Evolutionary conservation across 2,797 vertebrate species (phyloP).

Genomic region (Denticeps clupeoides): DNA sequence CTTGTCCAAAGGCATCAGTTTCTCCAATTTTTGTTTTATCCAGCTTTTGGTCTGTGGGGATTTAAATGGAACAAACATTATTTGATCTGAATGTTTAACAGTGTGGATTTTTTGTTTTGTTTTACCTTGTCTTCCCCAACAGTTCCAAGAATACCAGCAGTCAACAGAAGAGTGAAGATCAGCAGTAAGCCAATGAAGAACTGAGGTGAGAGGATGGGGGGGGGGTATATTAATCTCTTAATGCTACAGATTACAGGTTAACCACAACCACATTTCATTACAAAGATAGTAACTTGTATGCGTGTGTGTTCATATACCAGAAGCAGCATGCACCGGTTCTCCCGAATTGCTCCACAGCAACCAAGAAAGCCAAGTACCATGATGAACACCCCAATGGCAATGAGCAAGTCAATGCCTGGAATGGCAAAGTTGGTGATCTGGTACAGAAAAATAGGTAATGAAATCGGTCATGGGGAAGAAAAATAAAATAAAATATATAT

Average conservation of each 20-base stretch:
- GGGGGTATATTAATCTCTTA: neutral
- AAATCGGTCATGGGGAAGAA: neutral
- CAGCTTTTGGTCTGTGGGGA: slow-evolving; percentile 29
- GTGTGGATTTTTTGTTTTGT: neutral
- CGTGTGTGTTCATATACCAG: too few relatives aligned
- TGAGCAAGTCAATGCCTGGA: slow-evolving; percentile 54
- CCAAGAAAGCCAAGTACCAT: slow-evolving; percentile 81
- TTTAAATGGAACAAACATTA: too few relatives aligned
- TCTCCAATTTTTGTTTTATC: slow-evolving; percentile 7
- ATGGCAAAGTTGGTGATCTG: slow-evolving; percentile 31
- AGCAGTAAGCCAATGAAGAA: slow-evolving; percentile 75
- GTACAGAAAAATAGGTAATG: neutral
- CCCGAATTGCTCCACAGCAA: slow-evolving; percentile 72
- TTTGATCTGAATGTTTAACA: neutral
- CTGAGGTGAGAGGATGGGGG: slow-evolving; percentile 38
- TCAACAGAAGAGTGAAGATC: slow-evolving; percentile 71
- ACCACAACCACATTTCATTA: too few relatives aligned
- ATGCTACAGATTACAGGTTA: too few relatives aligned
- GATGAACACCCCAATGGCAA: slow-evolving; percentile 67
- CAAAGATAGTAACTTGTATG: too few relatives aligned
- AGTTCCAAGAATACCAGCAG: slow-evolving; percentile 62
- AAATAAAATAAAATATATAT: too few relatives aligned
- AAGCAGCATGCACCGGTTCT: slow-evolving; percentile 74
- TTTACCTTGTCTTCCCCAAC: slow-evolving; percentile 51
- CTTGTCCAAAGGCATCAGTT: neutral